Conservation (phyloP, 2,888 invertebrate species). For the Drosophila nr. perissopoda region DNA sequence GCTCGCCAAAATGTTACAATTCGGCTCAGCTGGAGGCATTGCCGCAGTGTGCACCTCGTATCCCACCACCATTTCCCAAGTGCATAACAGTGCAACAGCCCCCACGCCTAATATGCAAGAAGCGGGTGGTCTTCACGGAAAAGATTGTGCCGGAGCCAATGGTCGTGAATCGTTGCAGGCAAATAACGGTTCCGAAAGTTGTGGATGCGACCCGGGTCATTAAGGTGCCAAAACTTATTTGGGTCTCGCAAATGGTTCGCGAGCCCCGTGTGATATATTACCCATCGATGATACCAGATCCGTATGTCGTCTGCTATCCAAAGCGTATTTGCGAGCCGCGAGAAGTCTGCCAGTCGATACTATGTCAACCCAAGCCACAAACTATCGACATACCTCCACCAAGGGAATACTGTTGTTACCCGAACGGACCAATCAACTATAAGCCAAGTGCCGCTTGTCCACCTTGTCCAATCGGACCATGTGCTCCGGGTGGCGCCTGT, state of each 20-base stretch:
- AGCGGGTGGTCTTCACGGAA: conserved; percentile 70
- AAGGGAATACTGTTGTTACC: conserved; percentile 79
- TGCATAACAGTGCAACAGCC: conserved; percentile 20
- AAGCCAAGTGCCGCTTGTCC: conserved; percentile 21
- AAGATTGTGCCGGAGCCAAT: conserved; percentile 78
- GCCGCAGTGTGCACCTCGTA: conserved; percentile 80
- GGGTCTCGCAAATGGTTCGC: conserved; percentile 81
- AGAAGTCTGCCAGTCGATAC: conserved; percentile 70
- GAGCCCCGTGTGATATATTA: conserved; percentile 81
- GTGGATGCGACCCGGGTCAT: conserved; percentile 18
- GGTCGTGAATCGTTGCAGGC: conserved; percentile 80
- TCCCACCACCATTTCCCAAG: conserved; percentile 37
- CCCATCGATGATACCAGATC: conserved; percentile 54
- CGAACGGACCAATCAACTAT: conserved; percentile 68
- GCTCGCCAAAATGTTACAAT: conserved; percentile 18
- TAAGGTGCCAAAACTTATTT: conserved; percentile 34
- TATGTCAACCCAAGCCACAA: conserved; percentile 18
- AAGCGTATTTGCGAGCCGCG: conserved; percentile 79
- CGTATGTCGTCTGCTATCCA: conserved; percentile 78
- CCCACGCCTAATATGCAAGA: conserved; percentile 11
- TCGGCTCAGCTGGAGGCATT: conserved; percentile 64
- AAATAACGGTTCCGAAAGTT: conserved; percentile 66
- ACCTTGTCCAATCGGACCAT: conserved; percentile 18
- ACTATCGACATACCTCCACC: conserved; percentile 81
- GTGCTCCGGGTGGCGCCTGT: conserved; percentile 15